Percentiles rank a stretch among this genome's conserved stretches.
Evolutionary conservation across 2,888 invertebrate genomes (phyloP).

Genomic region (Mimachlamys varia): DNA sequence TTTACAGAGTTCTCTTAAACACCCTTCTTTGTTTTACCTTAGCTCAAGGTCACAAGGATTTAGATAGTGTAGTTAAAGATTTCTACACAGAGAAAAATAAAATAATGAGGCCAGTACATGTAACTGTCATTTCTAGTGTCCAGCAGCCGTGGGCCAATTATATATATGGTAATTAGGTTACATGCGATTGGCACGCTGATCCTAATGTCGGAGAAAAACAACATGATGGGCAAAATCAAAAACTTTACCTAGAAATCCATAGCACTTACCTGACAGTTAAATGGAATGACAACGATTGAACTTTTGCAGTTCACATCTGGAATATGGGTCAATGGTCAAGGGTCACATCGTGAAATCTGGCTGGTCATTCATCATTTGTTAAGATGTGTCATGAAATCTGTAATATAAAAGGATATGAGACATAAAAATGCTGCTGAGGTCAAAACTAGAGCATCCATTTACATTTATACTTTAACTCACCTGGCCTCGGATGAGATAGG

Average conservation of each 20-base stretch:
- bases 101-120: neutral
- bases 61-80: neutral
- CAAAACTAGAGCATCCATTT: neutral
- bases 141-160: neutral
- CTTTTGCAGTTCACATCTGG: slow-evolving; percentile 31
- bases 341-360: slow-evolving; percentile 8
- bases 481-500: too few species aligned
- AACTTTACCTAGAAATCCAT: neutral
- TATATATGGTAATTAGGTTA: neutral
- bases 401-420: neutral
- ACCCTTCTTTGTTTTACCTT: too few species aligned
- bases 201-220: neutral
- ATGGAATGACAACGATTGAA: slow-evolving; percentile 12
- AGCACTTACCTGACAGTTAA: neutral
- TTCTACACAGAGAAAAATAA: neutral
- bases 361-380: slow-evolving; percentile 14
- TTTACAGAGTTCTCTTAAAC: too few species aligned
- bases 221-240: neutral
- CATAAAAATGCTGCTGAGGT: neutral
- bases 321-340: neutral
- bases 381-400: slow-evolving; percentile 15
- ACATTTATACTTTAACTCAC: too few species aligned
- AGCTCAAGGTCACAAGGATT: neutral
- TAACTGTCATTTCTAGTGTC: neutral
- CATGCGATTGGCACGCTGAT: neutral